phyloP scores from a whole-genome alignment of 2,888 invertebrate genomes.

The Ypsolopha sequella region DNA sequence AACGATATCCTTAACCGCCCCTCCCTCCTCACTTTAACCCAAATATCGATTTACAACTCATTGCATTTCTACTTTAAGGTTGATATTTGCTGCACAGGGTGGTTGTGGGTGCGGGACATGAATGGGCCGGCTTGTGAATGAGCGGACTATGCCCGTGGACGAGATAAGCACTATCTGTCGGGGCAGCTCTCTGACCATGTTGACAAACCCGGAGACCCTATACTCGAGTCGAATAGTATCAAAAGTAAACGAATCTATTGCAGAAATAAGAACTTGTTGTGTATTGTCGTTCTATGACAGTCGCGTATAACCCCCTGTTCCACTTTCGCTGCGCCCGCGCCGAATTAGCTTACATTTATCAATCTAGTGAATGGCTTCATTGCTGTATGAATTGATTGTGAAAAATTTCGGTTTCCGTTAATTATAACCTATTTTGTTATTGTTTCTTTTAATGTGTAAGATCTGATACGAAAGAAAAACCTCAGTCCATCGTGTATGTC shows the following conservation, averaged over 20 bases:
- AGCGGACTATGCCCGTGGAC: conserved; percentile 64
- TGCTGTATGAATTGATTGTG: conserved; percentile 2
- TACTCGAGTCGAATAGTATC: neutral
- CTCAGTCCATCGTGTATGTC: too few species aligned
- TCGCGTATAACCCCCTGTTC: neutral
- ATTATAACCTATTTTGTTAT: neutral
- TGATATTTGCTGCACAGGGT: conserved; percentile 23
- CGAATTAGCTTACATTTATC: conserved; percentile 46
- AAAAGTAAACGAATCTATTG: too few species aligned
- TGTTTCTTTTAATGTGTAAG: neutral
- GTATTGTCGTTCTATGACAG: neutral
- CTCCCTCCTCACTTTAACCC: conserved; percentile 17
- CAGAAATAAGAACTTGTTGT: too few species aligned
- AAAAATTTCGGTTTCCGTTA: conserved; percentile 1
- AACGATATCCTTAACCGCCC: conserved; percentile 62
- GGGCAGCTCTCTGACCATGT: conserved; percentile 65
- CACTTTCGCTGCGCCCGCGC: conserved; percentile 21
- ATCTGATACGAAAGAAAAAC: neutral
- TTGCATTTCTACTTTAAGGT: conserved; percentile 38
- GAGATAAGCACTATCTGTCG: conserved; percentile 62
- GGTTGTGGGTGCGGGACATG: conserved; percentile 42
- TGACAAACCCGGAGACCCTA: conserved; percentile 48
- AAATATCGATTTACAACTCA: conserved; percentile 19
- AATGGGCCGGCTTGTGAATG: conserved; percentile 68
- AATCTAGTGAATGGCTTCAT: conserved; percentile 27